phyloP scores from a whole-genome alignment of 2,888 invertebrate genomes.

The Macrosoma leucophasiata region DNA sequence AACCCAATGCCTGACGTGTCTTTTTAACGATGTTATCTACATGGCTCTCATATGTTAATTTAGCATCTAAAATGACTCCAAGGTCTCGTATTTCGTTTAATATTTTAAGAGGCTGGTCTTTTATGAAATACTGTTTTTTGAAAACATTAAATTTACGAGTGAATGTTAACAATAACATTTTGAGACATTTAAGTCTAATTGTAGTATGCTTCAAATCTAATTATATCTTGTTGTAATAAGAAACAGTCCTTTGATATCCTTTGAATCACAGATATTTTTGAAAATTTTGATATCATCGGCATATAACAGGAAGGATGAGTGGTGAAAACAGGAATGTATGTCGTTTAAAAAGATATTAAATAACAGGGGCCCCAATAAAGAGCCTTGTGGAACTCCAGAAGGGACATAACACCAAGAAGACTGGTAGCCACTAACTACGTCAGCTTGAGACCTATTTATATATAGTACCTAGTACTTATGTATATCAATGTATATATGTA shows the following conservation, averaged over 20 bases:
- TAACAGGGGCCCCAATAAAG: constrained; percentile 15
- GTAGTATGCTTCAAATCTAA: constrained; percentile 13
- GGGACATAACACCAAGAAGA: constrained; percentile 4
- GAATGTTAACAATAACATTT: constrained; percentile 6
- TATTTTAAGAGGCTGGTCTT: neutral
- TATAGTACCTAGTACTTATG: too few species aligned
- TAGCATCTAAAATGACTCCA: constrained; percentile 11
- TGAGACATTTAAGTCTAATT: constrained; percentile 11
- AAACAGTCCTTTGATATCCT: constrained; percentile 3
- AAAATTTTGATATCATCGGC: constrained; percentile 22
- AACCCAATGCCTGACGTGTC: neutral
- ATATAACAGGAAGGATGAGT: constrained; percentile 11
- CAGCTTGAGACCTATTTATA: too few species aligned
- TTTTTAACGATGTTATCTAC: neutral
- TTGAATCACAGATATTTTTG: constrained; percentile 7
- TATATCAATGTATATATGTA: too few species aligned
- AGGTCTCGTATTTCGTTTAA: constrained; percentile 13
- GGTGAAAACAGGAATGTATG: constrained; percentile 6
- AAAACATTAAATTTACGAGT: neutral
- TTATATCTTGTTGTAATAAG: constrained; percentile 12
- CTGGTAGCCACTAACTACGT: constrained; percentile 16
- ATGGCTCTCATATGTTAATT: neutral
- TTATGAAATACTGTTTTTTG: neutral
- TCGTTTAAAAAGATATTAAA: constrained; percentile 19
- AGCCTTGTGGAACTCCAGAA: constrained; percentile 16